Percentiles rank a stretch among this genome's conserved stretches.
phyloP scores from a whole-genome alignment of 1,140 invertebrate species.

The Euwallacea fornicatus region DNA sequence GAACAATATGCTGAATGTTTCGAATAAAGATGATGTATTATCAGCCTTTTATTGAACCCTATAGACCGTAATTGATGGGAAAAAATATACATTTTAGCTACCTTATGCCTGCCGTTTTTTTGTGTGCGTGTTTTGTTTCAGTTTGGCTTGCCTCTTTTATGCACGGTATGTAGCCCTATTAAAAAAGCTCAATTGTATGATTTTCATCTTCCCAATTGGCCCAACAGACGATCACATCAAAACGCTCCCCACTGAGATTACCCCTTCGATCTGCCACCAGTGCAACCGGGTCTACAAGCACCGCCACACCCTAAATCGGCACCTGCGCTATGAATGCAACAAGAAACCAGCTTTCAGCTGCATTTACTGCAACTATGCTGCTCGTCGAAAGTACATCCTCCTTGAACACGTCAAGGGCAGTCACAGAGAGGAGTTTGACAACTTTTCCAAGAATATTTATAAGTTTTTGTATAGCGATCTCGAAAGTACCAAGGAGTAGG shows the following conservation, averaged over 20 bases:
- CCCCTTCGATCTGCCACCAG: slow-evolving; percentile 23
- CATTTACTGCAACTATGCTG: slow-evolving; percentile 63
- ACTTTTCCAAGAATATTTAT: slow-evolving; percentile 33
- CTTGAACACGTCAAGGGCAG: slow-evolving; percentile 27
- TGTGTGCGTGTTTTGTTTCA: no score
- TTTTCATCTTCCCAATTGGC: no score
- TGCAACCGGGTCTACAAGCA: slow-evolving; percentile 45
- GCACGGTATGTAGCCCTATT: no score
- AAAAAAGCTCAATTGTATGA: no score
- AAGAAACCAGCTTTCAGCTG: slow-evolving; percentile 63
- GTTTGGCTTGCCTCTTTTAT: no score
- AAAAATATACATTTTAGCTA: no score
- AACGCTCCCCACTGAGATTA: background rate
- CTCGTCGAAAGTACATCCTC: slow-evolving; percentile 30
- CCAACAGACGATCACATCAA: no score
- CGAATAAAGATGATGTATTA: no score
- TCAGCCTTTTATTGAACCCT: no score
- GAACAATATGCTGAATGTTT: no score
- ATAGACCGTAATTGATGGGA: no score
- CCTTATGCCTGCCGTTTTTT: no score
- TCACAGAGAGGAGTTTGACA: slow-evolving; percentile 24
- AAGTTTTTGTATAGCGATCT: slow-evolving; percentile 25
- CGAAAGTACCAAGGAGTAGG: slow-evolving; percentile 4
- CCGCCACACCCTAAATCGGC: slow-evolving; percentile 56
- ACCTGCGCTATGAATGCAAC: slow-evolving; percentile 59